Evolutionary conservation across 2,888 invertebrate species (phyloP).

Genomic region (Tiphia femorata): DNA sequence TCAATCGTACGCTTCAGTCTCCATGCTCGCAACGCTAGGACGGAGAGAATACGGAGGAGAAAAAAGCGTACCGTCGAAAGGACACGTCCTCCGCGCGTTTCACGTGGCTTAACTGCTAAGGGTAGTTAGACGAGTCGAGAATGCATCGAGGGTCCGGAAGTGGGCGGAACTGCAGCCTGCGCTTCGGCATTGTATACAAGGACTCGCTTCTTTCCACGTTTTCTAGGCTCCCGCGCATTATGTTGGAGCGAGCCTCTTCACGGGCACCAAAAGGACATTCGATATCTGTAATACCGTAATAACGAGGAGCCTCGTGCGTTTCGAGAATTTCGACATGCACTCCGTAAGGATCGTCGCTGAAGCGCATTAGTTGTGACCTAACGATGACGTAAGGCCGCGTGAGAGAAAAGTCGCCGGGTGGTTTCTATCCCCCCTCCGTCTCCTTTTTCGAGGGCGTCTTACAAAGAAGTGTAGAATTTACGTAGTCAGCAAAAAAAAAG

Average conservation of each 20-base stretch:
- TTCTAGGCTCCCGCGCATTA: constrained; percentile 44
- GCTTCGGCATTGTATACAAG: constrained; percentile 60
- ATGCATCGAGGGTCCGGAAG: constrained; percentile 67
- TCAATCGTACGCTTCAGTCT: too few species aligned
- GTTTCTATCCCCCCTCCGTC: too few species aligned
- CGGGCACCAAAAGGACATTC: constrained; percentile 65
- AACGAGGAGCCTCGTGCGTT: constrained; percentile 49
- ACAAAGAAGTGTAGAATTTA: too few species aligned
- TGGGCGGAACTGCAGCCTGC: constrained; percentile 67
- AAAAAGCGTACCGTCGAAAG: constrained; percentile 53
- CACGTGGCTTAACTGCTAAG: constrained; percentile 63
- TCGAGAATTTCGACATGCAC: constrained; percentile 25
- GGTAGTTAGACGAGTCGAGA: constrained; percentile 65
- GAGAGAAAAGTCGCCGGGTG: constrained; percentile 59
- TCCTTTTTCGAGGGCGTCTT: too few species aligned
- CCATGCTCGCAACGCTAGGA: too few species aligned
- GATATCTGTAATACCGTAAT: constrained; percentile 68
- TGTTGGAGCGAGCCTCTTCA: constrained; percentile 27
- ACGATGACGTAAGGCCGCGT: constrained; percentile 50
- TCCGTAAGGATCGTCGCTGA: constrained; percentile 43
- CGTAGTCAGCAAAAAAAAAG: too few species aligned
- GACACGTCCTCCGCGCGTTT: constrained; percentile 60
- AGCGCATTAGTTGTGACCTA: constrained; percentile 31
- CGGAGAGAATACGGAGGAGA: constrained; percentile 14
- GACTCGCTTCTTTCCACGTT: constrained; percentile 54